phyloP scores from a whole-genome alignment of 2,113 vertebrate genomes.

The Emydocephalus ijimae region DNA sequence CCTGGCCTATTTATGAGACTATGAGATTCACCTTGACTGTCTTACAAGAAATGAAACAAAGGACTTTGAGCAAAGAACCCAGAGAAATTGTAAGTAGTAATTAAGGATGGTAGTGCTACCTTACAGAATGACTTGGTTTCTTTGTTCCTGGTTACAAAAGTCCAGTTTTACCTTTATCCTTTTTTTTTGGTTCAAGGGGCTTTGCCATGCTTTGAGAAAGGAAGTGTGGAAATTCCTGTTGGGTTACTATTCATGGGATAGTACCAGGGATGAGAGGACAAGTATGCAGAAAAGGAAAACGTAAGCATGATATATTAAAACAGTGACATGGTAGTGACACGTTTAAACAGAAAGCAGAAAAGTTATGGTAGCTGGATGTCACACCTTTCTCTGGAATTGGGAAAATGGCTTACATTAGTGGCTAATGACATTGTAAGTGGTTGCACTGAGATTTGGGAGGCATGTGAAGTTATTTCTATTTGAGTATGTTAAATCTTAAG shows the following conservation, averaged over 20 bases:
- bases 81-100: background rate
- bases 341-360: background rate
- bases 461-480: background rate
- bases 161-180: background rate
- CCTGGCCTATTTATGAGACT: background rate
- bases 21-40: background rate
- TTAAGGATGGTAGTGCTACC: background rate
- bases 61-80: background rate
- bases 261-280: slow-evolving; percentile 86
- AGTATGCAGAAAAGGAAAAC: slow-evolving; percentile 83
- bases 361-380: background rate
- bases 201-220: slow-evolving; percentile 86
- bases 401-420: background rate
- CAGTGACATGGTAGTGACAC: background rate
- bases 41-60: background rate
- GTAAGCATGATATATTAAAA: slow-evolving; percentile 64
- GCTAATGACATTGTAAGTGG: background rate
- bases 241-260: slow-evolving; percentile 90
- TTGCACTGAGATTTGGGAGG: background rate
- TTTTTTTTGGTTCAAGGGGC: slow-evolving; percentile 73
- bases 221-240: slow-evolving; percentile 94
- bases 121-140: background rate
- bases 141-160: background rate
- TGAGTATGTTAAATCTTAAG: background rate
- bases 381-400: background rate